Evolutionary conservation across 2,888 invertebrate species (phyloP).

Genomic region (Hyposoter dolosus): DNA sequence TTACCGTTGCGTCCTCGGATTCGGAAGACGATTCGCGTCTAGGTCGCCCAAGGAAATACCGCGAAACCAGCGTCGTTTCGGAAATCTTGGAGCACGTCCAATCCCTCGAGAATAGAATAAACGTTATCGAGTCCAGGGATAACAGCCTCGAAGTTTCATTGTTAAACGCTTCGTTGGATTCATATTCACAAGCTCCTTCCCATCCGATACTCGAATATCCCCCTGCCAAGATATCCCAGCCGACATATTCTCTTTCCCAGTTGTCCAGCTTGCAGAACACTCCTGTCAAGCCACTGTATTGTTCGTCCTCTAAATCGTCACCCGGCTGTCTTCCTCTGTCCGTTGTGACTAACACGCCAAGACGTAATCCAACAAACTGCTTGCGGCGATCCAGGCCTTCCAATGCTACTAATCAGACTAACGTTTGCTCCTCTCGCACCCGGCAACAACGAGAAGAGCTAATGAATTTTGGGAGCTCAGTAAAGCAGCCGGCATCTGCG

Average conservation of each 20-base stretch:
- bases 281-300: slow-evolving; percentile 76
- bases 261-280: slow-evolving; percentile 75
- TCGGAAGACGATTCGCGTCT: slow-evolving; percentile 84
- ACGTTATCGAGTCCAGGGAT: slow-evolving; percentile 85
- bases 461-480: slow-evolving; percentile 70
- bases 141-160: slow-evolving; percentile 76
- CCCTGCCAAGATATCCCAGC: slow-evolving; percentile 48
- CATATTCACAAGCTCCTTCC: slow-evolving; percentile 11
- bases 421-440: slow-evolving; percentile 62
- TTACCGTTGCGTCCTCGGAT: slow-evolving; percentile 87
- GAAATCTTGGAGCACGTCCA: slow-evolving; percentile 88
- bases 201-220: slow-evolving; percentile 30
- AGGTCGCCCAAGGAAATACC: slow-evolving; percentile 60
- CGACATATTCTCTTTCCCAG: slow-evolving; percentile 47
- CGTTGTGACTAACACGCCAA: slow-evolving; percentile 65
- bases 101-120: slow-evolving; percentile 86
- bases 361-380: slow-evolving; percentile 63
- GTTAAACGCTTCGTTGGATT: slow-evolving; percentile 58
- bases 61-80: slow-evolving; percentile 86
- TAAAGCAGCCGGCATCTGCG: background rate
- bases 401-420: slow-evolving; percentile 69
- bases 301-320: slow-evolving; percentile 80
- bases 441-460: slow-evolving; percentile 76
- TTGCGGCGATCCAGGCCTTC: slow-evolving; percentile 36
- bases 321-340: slow-evolving; percentile 72